Percentiles rank a stretch among this genome's conserved stretches.
phyloP scores from a whole-genome alignment of 2,797 vertebrate genomes.

The Scleropages formosus region DNA sequence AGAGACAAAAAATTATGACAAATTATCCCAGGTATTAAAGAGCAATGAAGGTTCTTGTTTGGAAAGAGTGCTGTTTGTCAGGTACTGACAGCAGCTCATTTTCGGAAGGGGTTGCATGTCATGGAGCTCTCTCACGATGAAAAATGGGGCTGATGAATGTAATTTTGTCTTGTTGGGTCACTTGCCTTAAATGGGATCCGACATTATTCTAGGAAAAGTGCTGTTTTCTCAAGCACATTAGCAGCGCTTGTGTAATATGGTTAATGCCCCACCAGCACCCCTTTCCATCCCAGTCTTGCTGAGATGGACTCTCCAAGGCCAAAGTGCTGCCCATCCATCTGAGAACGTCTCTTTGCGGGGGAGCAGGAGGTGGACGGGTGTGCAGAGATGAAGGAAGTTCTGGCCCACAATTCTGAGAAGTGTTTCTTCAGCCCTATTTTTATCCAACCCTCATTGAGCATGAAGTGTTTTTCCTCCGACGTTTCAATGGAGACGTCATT shows the following conservation, averaged over 20 bases:
- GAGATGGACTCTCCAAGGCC: neutral
- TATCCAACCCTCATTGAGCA: neutral
- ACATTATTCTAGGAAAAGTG: neutral
- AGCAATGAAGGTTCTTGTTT: no score
- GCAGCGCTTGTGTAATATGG: neutral
- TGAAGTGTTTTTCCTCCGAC: neutral
- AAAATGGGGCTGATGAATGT: constrained; percentile 13
- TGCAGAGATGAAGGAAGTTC: no score
- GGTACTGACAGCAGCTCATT: neutral
- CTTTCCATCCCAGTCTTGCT: no score
- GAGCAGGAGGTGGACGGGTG: neutral
- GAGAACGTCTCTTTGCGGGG: constrained; percentile 7
- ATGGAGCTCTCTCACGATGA: neutral
- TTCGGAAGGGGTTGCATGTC: neutral
- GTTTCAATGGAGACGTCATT: no score
- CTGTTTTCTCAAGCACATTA: neutral
- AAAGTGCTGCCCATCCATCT: neutral
- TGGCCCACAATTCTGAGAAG: neutral
- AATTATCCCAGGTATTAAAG: no score
- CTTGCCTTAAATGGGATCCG: neutral
- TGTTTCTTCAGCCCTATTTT: neutral
- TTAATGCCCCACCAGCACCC: neutral
- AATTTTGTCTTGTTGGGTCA: neutral
- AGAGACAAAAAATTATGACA: no score
- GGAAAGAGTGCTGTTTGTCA: no score